Evolutionary conservation across 2,888 invertebrate species (phyloP).

Genomic region (Sphaerophoria taeniata): DNA sequence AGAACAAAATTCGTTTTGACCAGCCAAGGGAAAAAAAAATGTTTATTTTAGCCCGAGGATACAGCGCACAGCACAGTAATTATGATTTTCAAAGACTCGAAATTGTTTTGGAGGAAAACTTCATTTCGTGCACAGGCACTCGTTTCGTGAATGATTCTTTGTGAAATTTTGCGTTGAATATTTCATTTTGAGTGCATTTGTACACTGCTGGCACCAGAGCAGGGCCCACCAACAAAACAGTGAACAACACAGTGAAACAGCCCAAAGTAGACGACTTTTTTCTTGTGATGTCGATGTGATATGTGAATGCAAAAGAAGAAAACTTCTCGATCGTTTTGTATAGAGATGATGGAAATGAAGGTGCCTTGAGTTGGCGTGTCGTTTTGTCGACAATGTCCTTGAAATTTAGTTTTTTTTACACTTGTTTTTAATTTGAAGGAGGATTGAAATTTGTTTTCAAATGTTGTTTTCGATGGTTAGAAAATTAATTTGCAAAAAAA

Average conservation of each 20-base stretch:
- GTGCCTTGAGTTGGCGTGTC: slow-evolving; percentile 59
- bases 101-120: slow-evolving; percentile 22
- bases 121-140: slow-evolving; percentile 48
- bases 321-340: slow-evolving; percentile 64
- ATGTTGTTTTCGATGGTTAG: slow-evolving; percentile 23
- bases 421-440: background rate
- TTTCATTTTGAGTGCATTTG: slow-evolving; percentile 61
- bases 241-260: slow-evolving; percentile 17
- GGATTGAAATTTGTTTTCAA: slow-evolving; percentile 11
- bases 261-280: slow-evolving; percentile 34
- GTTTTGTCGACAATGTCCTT: slow-evolving; percentile 26
- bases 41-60: slow-evolving; percentile 16
- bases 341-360: background rate
- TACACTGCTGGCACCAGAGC: slow-evolving; percentile 41
- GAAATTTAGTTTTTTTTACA: background rate
- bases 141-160: slow-evolving; percentile 41
- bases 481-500: slow-evolving; percentile 38
- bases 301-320: slow-evolving; percentile 23
- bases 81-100: slow-evolving; percentile 1
- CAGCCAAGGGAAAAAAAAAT: slow-evolving; percentile 9
- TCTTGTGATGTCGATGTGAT: background rate
- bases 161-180: slow-evolving; percentile 33
- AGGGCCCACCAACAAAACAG: slow-evolving; percentile 32
- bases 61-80: background rate
- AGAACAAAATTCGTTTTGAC: slow-evolving; percentile 24